Evolutionary conservation across 2,888 invertebrate genomes (phyloP).

Genomic region (Aphrophora alni): DNA sequence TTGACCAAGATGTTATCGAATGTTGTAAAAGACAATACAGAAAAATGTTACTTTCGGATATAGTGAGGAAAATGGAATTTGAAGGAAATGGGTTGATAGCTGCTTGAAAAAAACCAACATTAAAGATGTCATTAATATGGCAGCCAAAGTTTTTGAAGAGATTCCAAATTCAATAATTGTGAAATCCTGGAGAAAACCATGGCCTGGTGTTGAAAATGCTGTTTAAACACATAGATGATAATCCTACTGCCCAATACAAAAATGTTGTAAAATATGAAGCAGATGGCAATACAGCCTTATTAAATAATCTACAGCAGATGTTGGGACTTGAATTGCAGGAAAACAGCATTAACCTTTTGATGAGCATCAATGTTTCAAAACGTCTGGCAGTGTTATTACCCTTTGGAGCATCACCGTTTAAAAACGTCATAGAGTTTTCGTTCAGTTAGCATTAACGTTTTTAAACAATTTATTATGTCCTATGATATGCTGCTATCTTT

Average conservation of each 20-base stretch:
- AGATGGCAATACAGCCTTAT: too few species aligned
- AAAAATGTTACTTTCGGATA: slow-evolving; percentile 19
- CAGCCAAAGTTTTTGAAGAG: not conserved
- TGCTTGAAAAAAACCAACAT: not conserved
- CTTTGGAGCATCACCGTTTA: too few species aligned
- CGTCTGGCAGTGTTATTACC: too few species aligned
- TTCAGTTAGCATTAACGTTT: too few species aligned
- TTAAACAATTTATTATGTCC: too few species aligned
- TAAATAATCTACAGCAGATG: too few species aligned
- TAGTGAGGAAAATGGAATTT: slow-evolving; percentile 19
- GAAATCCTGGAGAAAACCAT: not conserved
- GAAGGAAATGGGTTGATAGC: not conserved
- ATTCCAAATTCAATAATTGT: not conserved
- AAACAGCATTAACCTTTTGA: not conserved
- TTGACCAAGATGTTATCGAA: slow-evolving; percentile 29
- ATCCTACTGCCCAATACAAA: not conserved
- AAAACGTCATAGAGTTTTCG: too few species aligned
- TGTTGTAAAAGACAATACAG: slow-evolving; percentile 26
- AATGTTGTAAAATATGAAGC: too few species aligned
- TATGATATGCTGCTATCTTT: too few species aligned
- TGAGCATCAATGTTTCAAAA: too few species aligned
- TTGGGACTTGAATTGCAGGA: not conserved
- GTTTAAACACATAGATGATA: not conserved
- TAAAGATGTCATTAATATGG: too few species aligned
- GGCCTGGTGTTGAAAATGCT: not conserved